Conservation (phyloP, 2,113 vertebrate species). For the Elaphurus davidianus region DNA sequence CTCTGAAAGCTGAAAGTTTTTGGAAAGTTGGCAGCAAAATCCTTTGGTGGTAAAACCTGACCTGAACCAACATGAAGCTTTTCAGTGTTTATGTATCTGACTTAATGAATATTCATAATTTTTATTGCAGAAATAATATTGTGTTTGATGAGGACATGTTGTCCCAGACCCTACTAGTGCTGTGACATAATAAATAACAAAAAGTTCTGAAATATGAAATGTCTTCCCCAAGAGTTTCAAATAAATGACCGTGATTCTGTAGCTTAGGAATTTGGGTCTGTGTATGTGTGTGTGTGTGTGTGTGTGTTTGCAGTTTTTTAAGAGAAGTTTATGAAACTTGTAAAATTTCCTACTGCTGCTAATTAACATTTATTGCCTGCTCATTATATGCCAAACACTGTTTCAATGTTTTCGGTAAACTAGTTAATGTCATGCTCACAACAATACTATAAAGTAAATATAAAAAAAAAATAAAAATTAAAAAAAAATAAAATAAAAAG, state of each 20-base stretch:
- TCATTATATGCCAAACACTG: not conserved
- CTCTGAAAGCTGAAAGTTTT: constrained; percentile 3
- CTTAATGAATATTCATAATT: not conserved
- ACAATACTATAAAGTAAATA: not conserved
- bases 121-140: constrained; percentile 6
- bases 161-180: not conserved
- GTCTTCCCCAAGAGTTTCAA: not conserved
- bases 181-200: not conserved
- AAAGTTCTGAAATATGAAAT: not conserved
- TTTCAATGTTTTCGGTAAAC: not conserved
- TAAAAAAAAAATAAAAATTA: too few relatives aligned
- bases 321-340: not conserved
- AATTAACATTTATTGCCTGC: not conserved
- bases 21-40: not conserved
- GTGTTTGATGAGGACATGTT: not conserved
- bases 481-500: not conserved
- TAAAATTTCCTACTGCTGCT: not conserved
- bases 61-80: not conserved
- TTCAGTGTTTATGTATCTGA: not conserved
- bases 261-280: not conserved
- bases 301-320: not conserved
- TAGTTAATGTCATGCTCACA: not conserved
- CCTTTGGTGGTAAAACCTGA: constrained; percentile 27
- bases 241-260: not conserved
- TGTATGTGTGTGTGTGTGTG: not conserved